Percentiles rank a stretch among this genome's conserved stretches.
These are phyloP conservation scores for Hippopotamyrus pictus DNA, from an alignment of 2,797 vertebrate species.

Conservation along the genomic window DNA sequence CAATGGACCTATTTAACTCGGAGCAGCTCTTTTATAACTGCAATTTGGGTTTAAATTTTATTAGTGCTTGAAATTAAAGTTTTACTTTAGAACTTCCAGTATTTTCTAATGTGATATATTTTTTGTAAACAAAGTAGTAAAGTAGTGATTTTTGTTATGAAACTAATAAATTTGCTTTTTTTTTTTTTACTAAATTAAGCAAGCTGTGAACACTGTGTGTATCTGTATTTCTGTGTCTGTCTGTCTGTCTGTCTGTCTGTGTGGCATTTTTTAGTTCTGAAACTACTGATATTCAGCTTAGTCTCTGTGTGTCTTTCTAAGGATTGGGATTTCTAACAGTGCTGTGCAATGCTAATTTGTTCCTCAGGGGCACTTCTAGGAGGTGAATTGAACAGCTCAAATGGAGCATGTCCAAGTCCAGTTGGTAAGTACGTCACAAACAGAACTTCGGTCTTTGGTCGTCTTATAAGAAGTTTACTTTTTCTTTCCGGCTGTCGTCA, in stretches of 20 bases:
- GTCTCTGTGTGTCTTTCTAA: background rate
- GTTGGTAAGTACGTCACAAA: conserved; percentile 83
- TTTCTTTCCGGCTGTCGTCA: background rate
- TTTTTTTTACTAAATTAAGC: background rate
- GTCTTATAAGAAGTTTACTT: background rate
- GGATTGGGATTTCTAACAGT: background rate
- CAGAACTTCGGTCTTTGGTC: background rate
- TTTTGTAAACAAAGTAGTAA: background rate
- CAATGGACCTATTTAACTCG: background rate
- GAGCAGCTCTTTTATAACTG: background rate
- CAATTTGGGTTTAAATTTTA: background rate
- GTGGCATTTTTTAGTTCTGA: background rate
- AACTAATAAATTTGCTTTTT: background rate
- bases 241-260: background rate
- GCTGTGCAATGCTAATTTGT: background rate
- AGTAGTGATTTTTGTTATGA: background rate
- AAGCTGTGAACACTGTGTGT: background rate
- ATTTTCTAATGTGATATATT: background rate
- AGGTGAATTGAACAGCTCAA: conserved; percentile 84
- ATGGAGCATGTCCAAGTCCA: conserved; percentile 87
- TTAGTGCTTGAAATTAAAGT: background rate
- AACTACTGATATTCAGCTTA: background rate
- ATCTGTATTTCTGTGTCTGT: background rate
- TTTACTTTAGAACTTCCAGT: background rate
- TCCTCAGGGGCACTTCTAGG: conserved; percentile 80